Conservation (phyloP, 2,797 vertebrate genomes). For the Danio aesculapii region DNA sequence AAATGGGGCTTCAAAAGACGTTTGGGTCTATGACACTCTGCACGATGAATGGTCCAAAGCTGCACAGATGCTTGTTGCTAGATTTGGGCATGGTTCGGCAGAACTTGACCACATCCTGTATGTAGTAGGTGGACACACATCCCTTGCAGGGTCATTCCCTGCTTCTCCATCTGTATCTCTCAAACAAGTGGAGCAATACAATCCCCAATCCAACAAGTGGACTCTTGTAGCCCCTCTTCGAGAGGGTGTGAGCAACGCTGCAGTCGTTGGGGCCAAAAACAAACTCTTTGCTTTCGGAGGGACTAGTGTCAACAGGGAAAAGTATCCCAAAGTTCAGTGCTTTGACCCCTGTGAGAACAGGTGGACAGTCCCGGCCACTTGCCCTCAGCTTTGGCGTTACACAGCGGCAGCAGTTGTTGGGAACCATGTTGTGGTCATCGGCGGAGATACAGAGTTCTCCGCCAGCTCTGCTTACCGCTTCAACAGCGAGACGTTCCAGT, state of each 20-base stretch:
- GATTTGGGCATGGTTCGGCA: constrained; percentile 86
- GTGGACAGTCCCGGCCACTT: constrained; percentile 84
- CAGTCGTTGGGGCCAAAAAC: constrained; percentile 86
- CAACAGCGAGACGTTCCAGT: constrained; percentile 89
- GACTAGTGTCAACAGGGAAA: constrained; percentile 85
- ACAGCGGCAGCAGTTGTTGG: constrained; percentile 86
- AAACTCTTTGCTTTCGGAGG: constrained; percentile 88
- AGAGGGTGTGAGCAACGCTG: constrained; percentile 88
- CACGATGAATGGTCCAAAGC: constrained; percentile 90
- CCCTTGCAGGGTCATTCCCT: constrained; percentile 83
- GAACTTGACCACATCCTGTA: constrained; percentile 85
- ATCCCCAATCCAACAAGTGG: constrained; percentile 88
- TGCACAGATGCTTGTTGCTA: constrained; percentile 84
- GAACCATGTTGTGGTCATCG: constrained; percentile 85
- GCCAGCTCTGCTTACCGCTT: constrained; percentile 88
- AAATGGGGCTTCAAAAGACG: constrained; percentile 87
- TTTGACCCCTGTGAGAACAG: constrained; percentile 85
- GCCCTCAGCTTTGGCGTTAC: constrained; percentile 88
- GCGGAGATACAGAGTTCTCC: constrained; percentile 87
- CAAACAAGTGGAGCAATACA: constrained; percentile 89
- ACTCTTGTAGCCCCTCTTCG: constrained; percentile 86
- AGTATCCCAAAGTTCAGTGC: constrained; percentile 87
- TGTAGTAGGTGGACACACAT: constrained; percentile 87
- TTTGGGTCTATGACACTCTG: constrained; percentile 88
- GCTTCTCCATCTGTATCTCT: constrained; percentile 88